Evolutionary conservation across 2,113 vertebrate species (phyloP), one percentile per base, ranked within the genome.

Genomic region (Corythoichthys intestinalis): DNA sequence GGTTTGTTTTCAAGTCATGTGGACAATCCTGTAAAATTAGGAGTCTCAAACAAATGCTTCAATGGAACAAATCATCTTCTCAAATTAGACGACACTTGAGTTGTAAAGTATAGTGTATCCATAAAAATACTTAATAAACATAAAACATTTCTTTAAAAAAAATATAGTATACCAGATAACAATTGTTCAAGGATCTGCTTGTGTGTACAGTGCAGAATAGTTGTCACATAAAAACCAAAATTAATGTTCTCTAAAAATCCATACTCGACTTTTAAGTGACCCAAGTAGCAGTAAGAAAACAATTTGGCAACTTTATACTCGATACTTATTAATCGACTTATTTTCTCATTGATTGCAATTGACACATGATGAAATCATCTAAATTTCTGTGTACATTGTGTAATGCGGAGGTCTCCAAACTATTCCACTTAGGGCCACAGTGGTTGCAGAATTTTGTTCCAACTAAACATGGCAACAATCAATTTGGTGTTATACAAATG

Each of bases 1-100:
- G 76, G 75, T 66, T 60, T 77, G 77, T 72, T 62, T 47, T 76
- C 79, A 79, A 74, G 74, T 76, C 77, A 73, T 73, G 71, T 81
- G 72, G 77, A 61, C 47, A 28, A 69, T 52, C 10, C 38, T 52
- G 58, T 44, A 12, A 58, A 14, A 47, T 46, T 15, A 46, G 39
- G 39, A 46, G 41, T 56, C 28, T 56, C n/a, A 5, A 28, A 7
- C 46, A 46, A 67, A 67, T 39, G 41, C 37, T 50, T 39, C 37
- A 12, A n/a, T 41, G 52, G 56, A 67, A 67, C n/a, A 9, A 6
- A 57, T 54, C 4, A 41, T 50, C 49, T 9, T 49, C 15, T 49
- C 37, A 50, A 28, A n/a, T 15, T 34, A 38, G 47, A 50, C 28
- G 35, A 13, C 63, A 50, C 34, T 50, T 65, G 62, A 12, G 4